These are phyloP conservation scores for Pelagia noctiluca DNA, from an alignment of 30 jellyfish, hydroid and myxozoan species.

Conservation along the genomic window DNA sequence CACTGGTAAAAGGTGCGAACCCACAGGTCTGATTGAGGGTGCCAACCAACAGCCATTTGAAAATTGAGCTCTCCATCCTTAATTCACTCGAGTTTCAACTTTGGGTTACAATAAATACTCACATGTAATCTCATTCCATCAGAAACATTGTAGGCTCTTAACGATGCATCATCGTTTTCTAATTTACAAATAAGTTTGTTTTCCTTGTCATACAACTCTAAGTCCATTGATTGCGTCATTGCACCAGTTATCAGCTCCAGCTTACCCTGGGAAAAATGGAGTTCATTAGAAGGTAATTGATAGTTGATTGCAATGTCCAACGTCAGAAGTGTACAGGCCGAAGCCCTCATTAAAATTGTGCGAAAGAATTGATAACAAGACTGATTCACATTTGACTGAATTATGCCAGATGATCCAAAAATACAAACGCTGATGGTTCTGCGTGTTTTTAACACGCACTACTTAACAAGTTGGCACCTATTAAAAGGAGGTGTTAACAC, in stretches of 20 bases:
- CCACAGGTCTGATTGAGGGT: no score
- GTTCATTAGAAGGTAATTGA: not conserved
- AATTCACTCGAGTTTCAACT: not conserved
- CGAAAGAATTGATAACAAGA: no score
- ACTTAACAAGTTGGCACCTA: no score
- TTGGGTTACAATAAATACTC: slow-evolving; percentile 11
- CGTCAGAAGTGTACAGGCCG: no score
- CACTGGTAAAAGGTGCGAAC: no score
- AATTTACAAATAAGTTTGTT: slow-evolving; percentile 40
- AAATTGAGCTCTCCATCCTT: not conserved
- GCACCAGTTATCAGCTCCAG: slow-evolving; percentile 93
- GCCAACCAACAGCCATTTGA: no score
- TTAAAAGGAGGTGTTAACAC: no score
- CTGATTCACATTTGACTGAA: no score
- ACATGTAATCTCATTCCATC: slow-evolving; percentile 89
- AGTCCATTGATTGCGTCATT: slow-evolving; percentile 67
- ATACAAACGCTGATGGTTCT: no score
- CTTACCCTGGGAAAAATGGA: slow-evolving; percentile 77
- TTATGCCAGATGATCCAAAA: no score
- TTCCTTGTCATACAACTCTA: slow-evolving; percentile 80
- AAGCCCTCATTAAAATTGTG: no score
- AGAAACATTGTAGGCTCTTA: slow-evolving; percentile 61
- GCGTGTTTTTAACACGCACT: no score
- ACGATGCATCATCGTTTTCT: slow-evolving; percentile 71
- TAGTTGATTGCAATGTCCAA: not conserved